Percentiles rank a stretch among this genome's conserved stretches.
These are phyloP conservation scores for Eilema griseolum DNA, from an alignment of 2,888 invertebrate species.

Conservation along the genomic window DNA sequence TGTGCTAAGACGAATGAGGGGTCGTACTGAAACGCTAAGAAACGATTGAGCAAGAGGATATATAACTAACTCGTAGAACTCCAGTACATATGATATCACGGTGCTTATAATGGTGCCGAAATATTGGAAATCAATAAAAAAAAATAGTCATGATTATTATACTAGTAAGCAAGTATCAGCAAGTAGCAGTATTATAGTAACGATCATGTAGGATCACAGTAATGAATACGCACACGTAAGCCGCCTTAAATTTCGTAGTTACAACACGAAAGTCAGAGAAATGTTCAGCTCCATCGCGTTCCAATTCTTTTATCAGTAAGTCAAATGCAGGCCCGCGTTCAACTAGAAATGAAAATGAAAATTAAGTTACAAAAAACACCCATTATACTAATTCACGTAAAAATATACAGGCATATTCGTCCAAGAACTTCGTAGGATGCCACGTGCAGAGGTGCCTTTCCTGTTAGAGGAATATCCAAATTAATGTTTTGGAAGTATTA, in stretches of 20 bases:
- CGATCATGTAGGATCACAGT: neutral
- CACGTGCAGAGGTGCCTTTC: neutral
- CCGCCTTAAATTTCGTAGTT: conserved; percentile 57
- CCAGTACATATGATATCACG: too few relatives aligned
- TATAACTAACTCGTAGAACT: too few relatives aligned
- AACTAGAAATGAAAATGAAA: conserved; percentile 50
- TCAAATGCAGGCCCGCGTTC: conserved; percentile 77
- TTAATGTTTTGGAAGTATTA: neutral
- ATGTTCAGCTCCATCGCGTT: conserved; percentile 53
- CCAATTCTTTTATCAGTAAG: conserved; percentile 63
- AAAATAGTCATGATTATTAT: too few relatives aligned
- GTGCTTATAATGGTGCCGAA: too few relatives aligned
- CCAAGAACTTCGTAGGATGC: too few relatives aligned
- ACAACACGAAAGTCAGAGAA: conserved; percentile 61
- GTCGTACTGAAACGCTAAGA: too few relatives aligned
- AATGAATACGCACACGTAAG: conserved; percentile 61
- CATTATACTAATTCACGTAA: neutral
- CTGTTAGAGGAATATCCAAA: neutral
- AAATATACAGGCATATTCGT: too few relatives aligned
- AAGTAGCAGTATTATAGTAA: too few relatives aligned
- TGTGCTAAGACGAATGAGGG: too few relatives aligned
- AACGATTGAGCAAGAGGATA: too few relatives aligned
- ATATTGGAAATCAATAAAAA: too few relatives aligned
- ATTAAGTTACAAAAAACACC: neutral
- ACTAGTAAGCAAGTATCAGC: neutral